Evolutionary conservation across 2,113 vertebrate genomes (phyloP), one percentile per base, ranked within the genome.

Genomic region (Thunnus maccoyii): DNA sequence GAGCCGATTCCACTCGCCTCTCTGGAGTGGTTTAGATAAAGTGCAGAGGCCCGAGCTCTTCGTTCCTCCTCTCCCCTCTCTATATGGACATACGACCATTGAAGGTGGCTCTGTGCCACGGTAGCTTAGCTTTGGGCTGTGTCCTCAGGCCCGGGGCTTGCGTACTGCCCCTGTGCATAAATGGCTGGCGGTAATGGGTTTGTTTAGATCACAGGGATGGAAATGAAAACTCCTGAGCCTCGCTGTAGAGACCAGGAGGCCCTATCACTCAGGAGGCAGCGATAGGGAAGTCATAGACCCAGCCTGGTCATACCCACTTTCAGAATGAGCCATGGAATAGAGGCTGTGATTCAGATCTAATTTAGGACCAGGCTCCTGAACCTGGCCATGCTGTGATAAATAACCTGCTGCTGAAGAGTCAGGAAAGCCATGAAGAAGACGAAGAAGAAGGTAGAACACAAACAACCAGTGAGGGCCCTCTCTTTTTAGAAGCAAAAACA

Each of bases 131-230:
- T 71, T n/a, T 18, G 47, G 91, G 89, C 93, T 81, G 89, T 80
- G 86, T 93, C 93, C 93, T 88, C 82, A 86, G 90, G 91, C 82
- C 90, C 58, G 13, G 82, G 81, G 68, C 86, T 82, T 72, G 81
- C 71, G 69, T 84, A 78, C 89, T 93, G 90, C 86, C 87, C 92
- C 85, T 83, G 85, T 88, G 87, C 78, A 85, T 87, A 93, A 83
- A 84, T 90, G 86, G 81, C 86, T 82, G 85, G 58, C 68, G 30
- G 88, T 95, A 95, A 95, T 95, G 91, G 94, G 94, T 93, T 95
- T 95, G 94, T 95, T 94, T 95, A 93, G 93, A 95, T 95, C 94
- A 94, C 92, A 95, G 92, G 93, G 87, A 95, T 94, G 94, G 94
- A 95, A 95, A 95, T 95, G 91, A 86, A 92, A 55, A 90, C 87